Evolutionary conservation across 2,888 invertebrate genomes (phyloP).

Genomic region (Ophion ventricosus): DNA sequence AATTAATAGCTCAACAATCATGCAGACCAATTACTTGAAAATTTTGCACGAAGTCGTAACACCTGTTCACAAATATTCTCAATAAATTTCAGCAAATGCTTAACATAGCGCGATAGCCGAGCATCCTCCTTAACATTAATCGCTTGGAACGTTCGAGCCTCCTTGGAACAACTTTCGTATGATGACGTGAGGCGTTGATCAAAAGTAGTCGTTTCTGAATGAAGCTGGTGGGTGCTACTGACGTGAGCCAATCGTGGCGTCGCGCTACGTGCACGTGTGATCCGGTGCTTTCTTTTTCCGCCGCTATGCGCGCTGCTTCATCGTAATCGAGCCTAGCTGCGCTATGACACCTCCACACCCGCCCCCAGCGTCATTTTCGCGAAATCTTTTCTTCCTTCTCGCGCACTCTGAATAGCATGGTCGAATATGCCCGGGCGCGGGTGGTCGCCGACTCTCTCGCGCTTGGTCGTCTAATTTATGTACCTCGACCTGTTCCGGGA

Average conservation of each 20-base stretch:
- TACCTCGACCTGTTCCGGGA: constrained; percentile 67
- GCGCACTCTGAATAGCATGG: neutral
- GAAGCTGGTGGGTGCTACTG: neutral
- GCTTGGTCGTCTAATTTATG: constrained; percentile 1
- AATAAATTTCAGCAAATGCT: too few relatives aligned
- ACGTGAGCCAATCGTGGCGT: neutral
- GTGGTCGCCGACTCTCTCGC: constrained; percentile 39
- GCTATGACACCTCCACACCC: neutral
- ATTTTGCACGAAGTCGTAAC: too few relatives aligned
- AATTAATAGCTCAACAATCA: too few relatives aligned
- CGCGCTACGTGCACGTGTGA: too few relatives aligned
- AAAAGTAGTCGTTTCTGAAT: neutral
- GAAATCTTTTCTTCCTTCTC: neutral
- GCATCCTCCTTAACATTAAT: too few relatives aligned
- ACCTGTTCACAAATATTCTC: too few relatives aligned
- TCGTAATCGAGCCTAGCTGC: neutral
- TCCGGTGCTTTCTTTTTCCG: neutral
- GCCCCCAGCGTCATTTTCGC: neutral
- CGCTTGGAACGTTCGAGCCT: too few relatives aligned
- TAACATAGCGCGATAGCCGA: too few relatives aligned
- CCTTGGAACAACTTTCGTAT: too few relatives aligned
- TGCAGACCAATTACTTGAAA: too few relatives aligned
- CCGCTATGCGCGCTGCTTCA: neutral
- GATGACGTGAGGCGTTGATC: neutral
- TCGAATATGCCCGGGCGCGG: constrained; percentile 32